Evolutionary conservation across 2,113 vertebrate genomes (phyloP).

Genomic region (Corydoras maculifer): DNA sequence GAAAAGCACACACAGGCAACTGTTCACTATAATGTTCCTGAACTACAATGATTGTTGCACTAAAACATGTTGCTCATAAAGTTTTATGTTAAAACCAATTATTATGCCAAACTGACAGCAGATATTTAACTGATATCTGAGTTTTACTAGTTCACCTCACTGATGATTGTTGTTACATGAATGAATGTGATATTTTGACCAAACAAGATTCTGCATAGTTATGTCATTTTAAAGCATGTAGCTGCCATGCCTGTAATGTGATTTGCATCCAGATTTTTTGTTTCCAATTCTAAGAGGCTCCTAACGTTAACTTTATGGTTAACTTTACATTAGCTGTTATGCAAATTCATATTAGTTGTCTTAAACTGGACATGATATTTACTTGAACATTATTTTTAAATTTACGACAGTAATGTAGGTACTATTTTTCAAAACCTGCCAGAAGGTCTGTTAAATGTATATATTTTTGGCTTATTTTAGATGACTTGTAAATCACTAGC

Average conservation of each 20-base stretch:
- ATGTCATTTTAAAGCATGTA: not conserved
- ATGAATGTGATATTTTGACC: not conserved
- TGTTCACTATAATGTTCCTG: too few species aligned
- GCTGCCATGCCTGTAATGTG: not conserved
- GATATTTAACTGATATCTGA: not conserved
- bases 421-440: conserved; percentile 2
- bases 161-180: not conserved
- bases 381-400: conserved; percentile 5
- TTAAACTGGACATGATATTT: conserved; percentile 12
- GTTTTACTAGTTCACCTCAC: not conserved
- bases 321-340: not conserved
- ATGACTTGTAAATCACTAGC: conserved; percentile 47
- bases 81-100: too few species aligned
- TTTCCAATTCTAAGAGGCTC: too few species aligned
- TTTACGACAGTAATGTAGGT: conserved; percentile 8
- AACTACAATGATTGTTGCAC: too few species aligned
- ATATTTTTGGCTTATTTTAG: conserved; percentile 38
- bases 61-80: too few species aligned
- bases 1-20: not conserved
- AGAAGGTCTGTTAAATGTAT: conserved; percentile 5
- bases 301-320: not conserved
- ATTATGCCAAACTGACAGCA: too few species aligned
- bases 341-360: not conserved
- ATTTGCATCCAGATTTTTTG: not conserved
- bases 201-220: not conserved